Percentiles rank a stretch among this genome's conserved stretches.
Evolutionary conservation across 2,888 invertebrate genomes (phyloP).

Genomic region (Graphium colonna): DNA sequence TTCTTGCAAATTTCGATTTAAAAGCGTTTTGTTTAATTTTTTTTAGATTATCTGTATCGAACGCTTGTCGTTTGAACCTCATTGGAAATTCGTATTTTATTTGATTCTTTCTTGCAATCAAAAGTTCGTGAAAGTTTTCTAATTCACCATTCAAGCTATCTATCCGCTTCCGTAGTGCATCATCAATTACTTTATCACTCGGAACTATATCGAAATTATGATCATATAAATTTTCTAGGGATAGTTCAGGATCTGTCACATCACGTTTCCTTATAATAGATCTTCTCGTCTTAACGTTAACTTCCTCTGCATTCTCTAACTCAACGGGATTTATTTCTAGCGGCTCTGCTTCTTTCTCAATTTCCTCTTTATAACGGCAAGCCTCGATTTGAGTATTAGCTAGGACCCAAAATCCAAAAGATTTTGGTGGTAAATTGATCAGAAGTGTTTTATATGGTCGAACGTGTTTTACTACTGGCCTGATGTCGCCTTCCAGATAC

Average conservation of each 20-base stretch:
- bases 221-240: conserved; percentile 33
- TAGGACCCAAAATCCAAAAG: conserved; percentile 88
- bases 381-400: conserved; percentile 82
- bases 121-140: conserved; percentile 38
- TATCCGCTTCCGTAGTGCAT: conserved; percentile 39
- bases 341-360: conserved; percentile 29
- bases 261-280: conserved; percentile 39
- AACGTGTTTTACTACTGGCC: conserved; percentile 73
- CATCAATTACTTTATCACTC: conserved; percentile 27
- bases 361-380: conserved; percentile 56
- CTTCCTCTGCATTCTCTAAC: conserved; percentile 25
- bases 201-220: conserved; percentile 30
- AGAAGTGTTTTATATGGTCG: conserved; percentile 75
- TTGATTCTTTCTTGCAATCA: conserved; percentile 29
- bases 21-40: conserved; percentile 32
- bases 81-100: conserved; percentile 1
- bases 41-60: conserved; percentile 26
- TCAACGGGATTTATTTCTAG: conserved; percentile 32
- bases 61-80: conserved; percentile 43
- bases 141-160: conserved; percentile 47
- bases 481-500: conserved; percentile 78
- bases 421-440: conserved; percentile 82
- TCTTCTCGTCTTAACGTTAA: conserved; percentile 41
- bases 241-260: conserved; percentile 32
- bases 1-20: conserved; percentile 27